Evolutionary conservation across 64 coral and sea anemone species (phyloP).

Genomic region (Astreopora myriophthalma): DNA sequence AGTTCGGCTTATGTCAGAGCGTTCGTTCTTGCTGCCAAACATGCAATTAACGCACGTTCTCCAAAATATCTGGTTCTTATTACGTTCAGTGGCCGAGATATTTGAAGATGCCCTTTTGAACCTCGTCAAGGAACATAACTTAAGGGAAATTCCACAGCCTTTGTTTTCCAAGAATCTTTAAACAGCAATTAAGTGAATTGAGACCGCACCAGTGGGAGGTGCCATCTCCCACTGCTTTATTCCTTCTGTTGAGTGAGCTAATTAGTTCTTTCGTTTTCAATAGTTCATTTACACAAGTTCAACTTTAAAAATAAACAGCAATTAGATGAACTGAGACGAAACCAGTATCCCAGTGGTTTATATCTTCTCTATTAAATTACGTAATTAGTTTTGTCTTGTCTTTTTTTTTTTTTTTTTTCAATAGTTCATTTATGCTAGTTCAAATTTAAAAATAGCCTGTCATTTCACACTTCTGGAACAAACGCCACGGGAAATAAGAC

Average conservation of each 20-base stretch:
- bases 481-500: background rate
- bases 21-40: background rate
- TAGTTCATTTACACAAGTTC: background rate
- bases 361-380: background rate
- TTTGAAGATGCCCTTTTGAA: slow-evolving; percentile 16
- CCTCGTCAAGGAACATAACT: background rate
- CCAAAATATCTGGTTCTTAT: slow-evolving; percentile 32
- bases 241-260: slow-evolving; percentile 1
- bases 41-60: background rate
- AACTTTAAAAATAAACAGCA: background rate
- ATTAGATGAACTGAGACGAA: background rate
- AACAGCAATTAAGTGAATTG: slow-evolving; percentile 28
- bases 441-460: background rate
- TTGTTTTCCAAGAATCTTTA: background rate
- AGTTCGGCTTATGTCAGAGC: too few relatives aligned
- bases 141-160: background rate
- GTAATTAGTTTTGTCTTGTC: background rate
- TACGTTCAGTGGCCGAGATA: background rate
- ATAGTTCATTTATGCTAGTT: background rate
- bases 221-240: background rate
- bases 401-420: background rate
- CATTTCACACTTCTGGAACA: background rate
- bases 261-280: background rate
- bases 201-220: background rate
- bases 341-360: background rate